These are phyloP conservation scores for Orchesella flavescens DNA, from an alignment of 2,888 invertebrate genomes.

Conservation along the genomic window DNA sequence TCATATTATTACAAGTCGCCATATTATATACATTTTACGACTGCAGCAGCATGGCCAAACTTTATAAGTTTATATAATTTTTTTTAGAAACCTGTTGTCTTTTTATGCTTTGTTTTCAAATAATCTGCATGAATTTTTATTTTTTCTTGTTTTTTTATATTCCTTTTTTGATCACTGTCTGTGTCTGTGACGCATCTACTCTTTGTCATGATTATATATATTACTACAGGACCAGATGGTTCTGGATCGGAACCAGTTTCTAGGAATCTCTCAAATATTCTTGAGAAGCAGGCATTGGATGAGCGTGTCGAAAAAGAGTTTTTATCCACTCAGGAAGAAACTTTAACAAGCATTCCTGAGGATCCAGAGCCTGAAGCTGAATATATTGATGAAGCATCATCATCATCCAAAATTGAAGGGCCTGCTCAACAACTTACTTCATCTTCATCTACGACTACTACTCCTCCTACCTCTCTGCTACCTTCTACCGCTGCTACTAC, in stretches of 20 bases:
- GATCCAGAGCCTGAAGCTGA: slow-evolving; percentile 61
- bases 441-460: slow-evolving; percentile 5
- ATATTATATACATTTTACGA: no score
- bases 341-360: slow-evolving; percentile 64
- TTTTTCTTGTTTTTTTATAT: not conserved
- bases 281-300: slow-evolving; percentile 60
- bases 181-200: slow-evolving; percentile 52
- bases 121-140: not conserved
- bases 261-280: slow-evolving; percentile 59
- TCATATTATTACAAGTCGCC: no score
- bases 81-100: not conserved
- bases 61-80: not conserved
- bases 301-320: slow-evolving; percentile 65
- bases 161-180: slow-evolving; percentile 57
- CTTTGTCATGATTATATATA: slow-evolving; percentile 51
- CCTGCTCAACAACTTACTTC: slow-evolving; percentile 46
- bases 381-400: slow-evolving; percentile 43
- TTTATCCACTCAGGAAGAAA: slow-evolving; percentile 64
- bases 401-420: slow-evolving; percentile 52
- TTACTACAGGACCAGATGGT: slow-evolving; percentile 57
- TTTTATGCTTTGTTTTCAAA: not conserved
- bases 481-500: not conserved
- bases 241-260: slow-evolving; percentile 60
- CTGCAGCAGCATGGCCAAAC: not conserved
- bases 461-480: slow-evolving; percentile 29